Conservation (phyloP, 2,113 vertebrate genomes). For the Saguinus midas region DNA sequence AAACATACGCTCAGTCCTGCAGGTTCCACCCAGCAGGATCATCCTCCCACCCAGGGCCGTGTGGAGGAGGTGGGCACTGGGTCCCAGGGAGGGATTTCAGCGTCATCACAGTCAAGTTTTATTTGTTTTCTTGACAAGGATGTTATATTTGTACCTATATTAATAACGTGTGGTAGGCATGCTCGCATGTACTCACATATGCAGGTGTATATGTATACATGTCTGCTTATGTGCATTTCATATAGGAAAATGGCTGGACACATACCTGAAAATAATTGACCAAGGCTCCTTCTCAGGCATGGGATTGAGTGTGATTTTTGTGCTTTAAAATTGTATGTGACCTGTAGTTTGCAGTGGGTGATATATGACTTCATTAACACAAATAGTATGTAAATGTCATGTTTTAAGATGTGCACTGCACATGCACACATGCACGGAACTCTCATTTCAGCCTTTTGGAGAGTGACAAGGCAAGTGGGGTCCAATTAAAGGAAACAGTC, state of each 20-base stretch:
- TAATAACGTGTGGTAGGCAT: not conserved
- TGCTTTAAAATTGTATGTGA: not conserved
- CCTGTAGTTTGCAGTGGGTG: not conserved
- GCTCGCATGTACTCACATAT: fast-evolving
- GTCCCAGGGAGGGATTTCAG: too few relatives aligned
- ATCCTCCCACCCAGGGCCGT: fast-evolving
- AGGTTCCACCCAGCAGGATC: fast-evolving
- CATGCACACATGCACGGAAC: too few relatives aligned
- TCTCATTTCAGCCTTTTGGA: not conserved
- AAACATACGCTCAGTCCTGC: fast-evolving
- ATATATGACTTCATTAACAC: not conserved
- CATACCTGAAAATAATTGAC: not conserved
- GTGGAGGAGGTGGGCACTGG: fast-evolving
- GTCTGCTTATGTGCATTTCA: fast-evolving
- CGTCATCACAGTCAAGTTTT: not conserved
- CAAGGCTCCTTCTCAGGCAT: not conserved
- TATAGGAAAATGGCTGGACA: not conserved
- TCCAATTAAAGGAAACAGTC: not conserved
- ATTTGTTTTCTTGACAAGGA: not conserved
- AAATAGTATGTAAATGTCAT: too few relatives aligned
- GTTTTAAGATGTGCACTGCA: fast-evolving
- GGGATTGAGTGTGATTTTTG: not conserved
- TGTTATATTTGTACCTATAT: fast-evolving
- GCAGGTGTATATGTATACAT: fast-evolving
- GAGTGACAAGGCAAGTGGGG: fast-evolving